Evolutionary conservation across 2,888 invertebrate genomes (phyloP), one percentile per base, ranked within the genome.

Genomic region (Autographa gamma): DNA sequence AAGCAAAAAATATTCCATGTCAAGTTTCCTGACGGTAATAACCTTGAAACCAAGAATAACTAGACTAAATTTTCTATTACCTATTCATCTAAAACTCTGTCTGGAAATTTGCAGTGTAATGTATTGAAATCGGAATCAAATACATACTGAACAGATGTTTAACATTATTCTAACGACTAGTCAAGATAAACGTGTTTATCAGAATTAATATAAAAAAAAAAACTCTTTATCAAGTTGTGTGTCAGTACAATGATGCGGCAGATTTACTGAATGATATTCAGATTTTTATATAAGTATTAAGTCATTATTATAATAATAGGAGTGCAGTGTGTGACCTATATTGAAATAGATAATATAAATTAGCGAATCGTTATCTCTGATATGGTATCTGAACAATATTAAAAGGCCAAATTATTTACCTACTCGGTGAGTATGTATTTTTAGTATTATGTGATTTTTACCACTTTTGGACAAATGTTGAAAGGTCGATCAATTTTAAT

Each of bases 131-230:
- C 19, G 13, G 54, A 56, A 25, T 19, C 18, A 54, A 19, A 54
- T 54, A 54, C 54, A 19, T 54, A 18, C 13, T 19, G 11, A 56
- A 13, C 19, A 25, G 54, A 56, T 56, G 54, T 25, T 19, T 13
- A 11, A 19, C 54, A 56, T 25, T 56, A 56, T 11, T 56, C 54
- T 25, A 56, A 56, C 5, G 13, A 25, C 54, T 1, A 8, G n/a
- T n/a, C 48, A n/a, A 48, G 48, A 48, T 48, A 48, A 56, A 56
- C 54, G 54, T 25, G 19, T 56, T 13, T 56, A 56, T 56, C 25
- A 4, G 54, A 56, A 25, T 56, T 25, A 56, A 19, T 25, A 56
- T 9, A 19, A 56, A 48, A 48, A 48, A 48, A 48, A 48, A 48
- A 48, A 48, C 7, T 0, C 54, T 48, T 48, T 48, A 48, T 48